Evolutionary conservation across 2,888 invertebrate genomes (phyloP), one percentile per base, ranked within the genome.

Genomic region (Dicyrtoma fusca): DNA sequence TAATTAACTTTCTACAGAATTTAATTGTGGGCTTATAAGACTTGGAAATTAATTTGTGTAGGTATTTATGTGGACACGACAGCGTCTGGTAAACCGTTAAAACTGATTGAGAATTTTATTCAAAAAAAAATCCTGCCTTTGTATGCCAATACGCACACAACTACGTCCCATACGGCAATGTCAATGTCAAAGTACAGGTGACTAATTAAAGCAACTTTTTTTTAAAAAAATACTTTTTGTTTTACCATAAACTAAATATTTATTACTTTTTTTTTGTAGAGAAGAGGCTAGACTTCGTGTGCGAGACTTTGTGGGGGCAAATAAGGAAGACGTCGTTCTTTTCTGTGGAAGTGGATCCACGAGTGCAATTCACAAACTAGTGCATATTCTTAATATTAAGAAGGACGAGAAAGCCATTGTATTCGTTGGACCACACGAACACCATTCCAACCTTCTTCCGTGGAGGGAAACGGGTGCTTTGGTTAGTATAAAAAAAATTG

Each of bases 131-230:
- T 94, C 13, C 85, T 95, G 73, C 92, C 92, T 4, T 88, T 88
- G 65, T 92, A 94, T 83, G 94, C 93, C 11, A 94, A 94, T 79
- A 91, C 91, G 0, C 89, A 90, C 82, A 88, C 92, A 1, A 92
- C 92, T 3, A 89, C 91, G 49, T 90, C 91, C 42, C 89, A 92
- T 80, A 92, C 93, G 19, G 92, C 94, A 19, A 87, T 93, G 66
- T 94, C 95, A 85, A 92, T 92, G 66, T 91, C 92, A 71, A 86
- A 92, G 70, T 95, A 90, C 86, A 89, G 94, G 90, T 93, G n/a
- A n/a, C n/a, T n/a, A n/a, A n/a, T n/a, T n/a, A 34, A 34, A 34
- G 3, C 34, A 34, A 51, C n/a, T n/a, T n/a, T n/a, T 10, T 51
- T 51, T 51, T 19, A 11, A 19, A 17, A 53, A 53, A 53, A 4